Percentiles rank a stretch among this genome's conserved stretches.
Evolutionary conservation across 2,888 invertebrate genomes (phyloP).

Genomic region (Bombylius discolor): DNA sequence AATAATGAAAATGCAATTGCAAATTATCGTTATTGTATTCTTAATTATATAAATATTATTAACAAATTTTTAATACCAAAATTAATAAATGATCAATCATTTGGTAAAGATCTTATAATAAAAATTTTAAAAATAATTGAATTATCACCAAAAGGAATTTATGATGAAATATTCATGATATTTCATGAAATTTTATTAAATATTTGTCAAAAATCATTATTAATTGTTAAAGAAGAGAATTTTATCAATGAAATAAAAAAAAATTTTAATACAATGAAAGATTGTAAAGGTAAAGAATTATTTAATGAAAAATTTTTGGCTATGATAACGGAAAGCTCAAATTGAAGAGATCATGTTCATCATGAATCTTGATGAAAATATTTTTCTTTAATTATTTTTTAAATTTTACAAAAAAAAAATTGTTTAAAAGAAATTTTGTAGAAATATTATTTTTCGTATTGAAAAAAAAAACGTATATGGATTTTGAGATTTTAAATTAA

Average conservation of each 20-base stretch:
- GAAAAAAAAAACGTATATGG: no score
- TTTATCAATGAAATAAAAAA: slow-evolving; percentile 16
- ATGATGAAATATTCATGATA: slow-evolving; percentile 23
- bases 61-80: slow-evolving; percentile 20
- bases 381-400: no score
- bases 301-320: slow-evolving; percentile 21
- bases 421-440: no score
- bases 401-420: no score
- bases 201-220: slow-evolving; percentile 17
- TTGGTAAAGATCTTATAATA: slow-evolving; percentile 19
- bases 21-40: slow-evolving; percentile 23
- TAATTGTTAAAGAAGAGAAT: slow-evolving; percentile 16
- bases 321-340: slow-evolving; percentile 1
- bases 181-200: slow-evolving; percentile 21
- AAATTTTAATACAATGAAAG: slow-evolving; percentile 19
- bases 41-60: slow-evolving; percentile 24
- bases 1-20: slow-evolving; percentile 20
- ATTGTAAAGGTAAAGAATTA: slow-evolving; percentile 22
- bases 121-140: slow-evolving; percentile 23
- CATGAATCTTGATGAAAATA: no score
- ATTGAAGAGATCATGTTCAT: neutral
- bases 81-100: slow-evolving; percentile 17
- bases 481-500: no score
- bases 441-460: no score
- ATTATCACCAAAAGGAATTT: slow-evolving; percentile 19